A percentile compares a stretch with the other conserved stretches of the same genome.
Evolutionary conservation across 2,113 vertebrate species (phyloP).

Genomic region (Menidia beryllina): DNA sequence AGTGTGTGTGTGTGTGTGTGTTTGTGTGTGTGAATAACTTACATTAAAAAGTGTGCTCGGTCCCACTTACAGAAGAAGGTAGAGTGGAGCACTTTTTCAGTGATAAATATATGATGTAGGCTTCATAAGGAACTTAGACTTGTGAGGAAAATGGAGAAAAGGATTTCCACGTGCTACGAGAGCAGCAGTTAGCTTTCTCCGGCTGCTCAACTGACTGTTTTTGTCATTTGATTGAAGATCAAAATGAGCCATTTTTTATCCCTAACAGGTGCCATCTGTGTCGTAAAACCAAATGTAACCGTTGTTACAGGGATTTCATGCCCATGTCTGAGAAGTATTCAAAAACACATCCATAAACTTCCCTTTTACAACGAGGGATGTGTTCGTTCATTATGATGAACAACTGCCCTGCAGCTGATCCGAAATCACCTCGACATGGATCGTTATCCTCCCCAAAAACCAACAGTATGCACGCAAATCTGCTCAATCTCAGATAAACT

Average conservation of each 20-base stretch:
- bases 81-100: conserved; percentile 6
- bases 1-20: too few relatives aligned
- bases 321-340: too few relatives aligned
- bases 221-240: too few relatives aligned
- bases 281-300: too few relatives aligned
- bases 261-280: too few relatives aligned
- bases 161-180: conserved; percentile 5
- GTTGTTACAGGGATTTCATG: too few relatives aligned
- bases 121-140: conserved; percentile 16
- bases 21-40: not conserved
- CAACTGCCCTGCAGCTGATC: too few relatives aligned
- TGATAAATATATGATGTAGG: conserved; percentile 12
- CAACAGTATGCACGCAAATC: not conserved
- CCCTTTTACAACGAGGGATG: too few relatives aligned
- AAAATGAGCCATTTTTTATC: too few relatives aligned
- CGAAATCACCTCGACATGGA: too few relatives aligned
- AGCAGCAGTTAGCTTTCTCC: conserved; percentile 20
- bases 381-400: too few relatives aligned
- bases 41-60: conserved; percentile 14
- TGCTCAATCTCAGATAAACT: not conserved
- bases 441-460: not conserved
- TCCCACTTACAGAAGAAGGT: not conserved
- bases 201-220: conserved; percentile 1
- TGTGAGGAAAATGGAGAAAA: conserved; percentile 3
- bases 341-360: too few relatives aligned